Evolutionary conservation across 1,140 invertebrate genomes (phyloP), one percentile per base, ranked within the genome.

Genomic region (Brachionus sp.): DNA sequence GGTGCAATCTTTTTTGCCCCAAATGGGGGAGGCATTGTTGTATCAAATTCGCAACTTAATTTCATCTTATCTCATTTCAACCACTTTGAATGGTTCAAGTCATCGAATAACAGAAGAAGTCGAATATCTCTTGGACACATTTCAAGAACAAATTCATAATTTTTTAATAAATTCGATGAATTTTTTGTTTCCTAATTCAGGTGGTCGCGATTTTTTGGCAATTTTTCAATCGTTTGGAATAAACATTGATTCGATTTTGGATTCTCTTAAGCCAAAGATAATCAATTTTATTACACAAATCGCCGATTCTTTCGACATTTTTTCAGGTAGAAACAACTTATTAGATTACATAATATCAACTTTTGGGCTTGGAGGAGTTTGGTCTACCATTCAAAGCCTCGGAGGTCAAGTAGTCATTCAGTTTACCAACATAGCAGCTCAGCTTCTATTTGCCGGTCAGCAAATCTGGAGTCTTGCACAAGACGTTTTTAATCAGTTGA

Each of bases 371-470:
- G 75, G 42, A 13, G 23, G 16, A 50, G 75, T 77, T 13, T 77
- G 75, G 75, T 16, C 37, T 2, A 77, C 44, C 9, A 77, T 77
- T 19, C 75, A 77, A 50, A 57, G 75, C 50, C 42, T 77, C 0
- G 75, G 75, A 9, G 29, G 16, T 25, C 44, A 77, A 50, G 42
- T 77, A n/a, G 75, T 77, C 2, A 57, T 50, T 35, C 75, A 77
- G 35, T 50, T 77, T 37, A 77, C 75, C 3, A 57, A 50, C 35
- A 77, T 77, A 46, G 10, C 44, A 3, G 50, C 75, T 53, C 75
- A 77, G 19, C 42, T 77, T 3, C 16, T 77, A 13, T 77, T 77
- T 57, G 75, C 75, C 19, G 75, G 75, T 13, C 75, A 77, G 25
- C 75, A 77, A 77, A 57, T 77, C 35, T 77, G 75, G 75, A 46